Base-by-base conservation (phyloP, 2,113 vertebrate species). In the Diglossa brunneiventris region DNA sequence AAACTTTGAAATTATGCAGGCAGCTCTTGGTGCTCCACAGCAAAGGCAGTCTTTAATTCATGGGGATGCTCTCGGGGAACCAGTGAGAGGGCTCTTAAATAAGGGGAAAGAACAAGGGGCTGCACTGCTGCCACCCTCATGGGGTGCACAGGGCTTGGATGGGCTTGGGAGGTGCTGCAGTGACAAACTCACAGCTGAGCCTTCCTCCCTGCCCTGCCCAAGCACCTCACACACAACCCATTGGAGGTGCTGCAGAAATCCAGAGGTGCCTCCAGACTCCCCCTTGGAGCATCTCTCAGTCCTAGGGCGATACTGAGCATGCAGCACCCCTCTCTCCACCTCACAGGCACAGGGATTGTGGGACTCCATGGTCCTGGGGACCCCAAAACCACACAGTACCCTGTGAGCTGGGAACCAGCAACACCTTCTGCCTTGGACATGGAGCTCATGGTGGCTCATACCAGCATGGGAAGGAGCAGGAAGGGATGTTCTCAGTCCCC, bases 1-100 rank as follows among this genome's bases (percentile, higher is more conserved):
- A 91, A 93, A 84, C 92, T 94, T 88, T n/a, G 82, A 62, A 67
- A 92, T 86, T 83, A 83, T 77, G 82, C 92, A 95, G 85, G 88
- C 88, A 80, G 55, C 6, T 1, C 44, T 30, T 10, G 5, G 47
- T 5, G 6, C 62, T 87, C 37, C 0, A 0, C 85, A 55, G 94
- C 6, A 1, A 77, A 62, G 33, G 74, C 2, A 2, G 27, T 18
- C 76, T 67, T 93, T 80, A 92, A 93, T 86, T 94, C 94, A 83
- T 24, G 61, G 85, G 55, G 90, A 75, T 91, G 44, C 21, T 91
- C 84, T 31, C 0, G 0, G 56, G 77, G 52, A 78, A n/a, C 24
- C 35, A 46, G 33, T 16, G 63, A 77, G 35, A 6, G 16, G 78
- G 39, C 24, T 59, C 66, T 91, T 87, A 83, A 87, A 66, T 61